A percentile compares a stretch with the other conserved stretches of the same genome.
Evolutionary conservation across 23 tunicate genomes (phyloP).

Genomic region (Halocynthia aurantium): DNA sequence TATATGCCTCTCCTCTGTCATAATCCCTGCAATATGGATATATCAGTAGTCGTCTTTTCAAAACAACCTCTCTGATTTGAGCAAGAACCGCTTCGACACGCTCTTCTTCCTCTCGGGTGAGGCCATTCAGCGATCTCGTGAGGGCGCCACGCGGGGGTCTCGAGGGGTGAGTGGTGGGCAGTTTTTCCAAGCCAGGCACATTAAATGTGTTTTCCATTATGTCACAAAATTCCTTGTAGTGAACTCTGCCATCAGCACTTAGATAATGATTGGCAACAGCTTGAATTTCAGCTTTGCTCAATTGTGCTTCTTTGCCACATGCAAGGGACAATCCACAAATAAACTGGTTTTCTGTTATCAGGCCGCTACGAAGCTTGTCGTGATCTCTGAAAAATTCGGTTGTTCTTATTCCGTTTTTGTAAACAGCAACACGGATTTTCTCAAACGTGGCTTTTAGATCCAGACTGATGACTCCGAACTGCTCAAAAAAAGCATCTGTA

Average conservation of each 20-base stretch:
- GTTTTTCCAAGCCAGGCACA: slow-evolving; percentile 84
- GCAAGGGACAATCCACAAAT: slow-evolving; percentile 61
- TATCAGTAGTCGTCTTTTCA: slow-evolving; percentile 58
- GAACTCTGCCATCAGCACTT: slow-evolving; percentile 53
- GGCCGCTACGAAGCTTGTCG: slow-evolving; percentile 77
- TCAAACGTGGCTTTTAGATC: slow-evolving; percentile 63
- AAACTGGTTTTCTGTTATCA: slow-evolving; percentile 84
- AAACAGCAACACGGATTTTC: slow-evolving; percentile 66
- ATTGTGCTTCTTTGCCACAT: slow-evolving; percentile 71
- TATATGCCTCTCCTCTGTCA: slow-evolving; percentile 83
- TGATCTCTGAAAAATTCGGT: slow-evolving; percentile 90
- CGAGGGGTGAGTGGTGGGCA: slow-evolving; percentile 83
- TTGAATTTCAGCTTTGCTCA: slow-evolving; percentile 53
- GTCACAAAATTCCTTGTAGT: slow-evolving; percentile 74
- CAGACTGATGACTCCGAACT: slow-evolving; percentile 33
- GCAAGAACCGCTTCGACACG: slow-evolving; percentile 27
- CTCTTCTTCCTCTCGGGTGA: slow-evolving; percentile 48
- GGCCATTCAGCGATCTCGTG: slow-evolving; percentile 35
- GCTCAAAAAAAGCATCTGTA: slow-evolving; percentile 1
- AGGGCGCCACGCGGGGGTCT: slow-evolving; percentile 80
- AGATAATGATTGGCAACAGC: slow-evolving; percentile 60
- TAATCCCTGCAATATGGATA: slow-evolving; percentile 89
- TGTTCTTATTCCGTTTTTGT: slow-evolving; percentile 87
- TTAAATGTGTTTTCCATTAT: slow-evolving; percentile 92
- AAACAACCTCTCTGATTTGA: slow-evolving; percentile 47